phyloP scores from a whole-genome alignment of 1,140 invertebrate genomes.

The Eriocheir sinensis region DNA sequence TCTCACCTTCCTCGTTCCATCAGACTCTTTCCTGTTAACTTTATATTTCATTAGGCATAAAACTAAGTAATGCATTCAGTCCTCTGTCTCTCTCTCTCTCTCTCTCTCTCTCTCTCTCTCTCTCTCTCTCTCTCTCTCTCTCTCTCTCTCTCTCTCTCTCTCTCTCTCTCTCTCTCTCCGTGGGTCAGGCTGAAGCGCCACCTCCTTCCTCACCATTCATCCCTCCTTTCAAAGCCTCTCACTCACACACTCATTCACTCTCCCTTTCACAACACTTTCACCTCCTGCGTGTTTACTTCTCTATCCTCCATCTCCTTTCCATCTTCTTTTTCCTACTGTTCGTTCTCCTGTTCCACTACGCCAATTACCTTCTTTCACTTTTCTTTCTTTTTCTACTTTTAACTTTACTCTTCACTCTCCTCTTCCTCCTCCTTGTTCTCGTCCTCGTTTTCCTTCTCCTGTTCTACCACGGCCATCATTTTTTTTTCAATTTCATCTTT shows the following conservation, averaged over 20 bases:
- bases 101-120: constrained; percentile 22
- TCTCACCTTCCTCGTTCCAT: too few relatives aligned
- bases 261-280: constrained; percentile 4
- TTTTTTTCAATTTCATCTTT: background rate
- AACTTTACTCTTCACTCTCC: background rate
- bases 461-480: too few relatives aligned
- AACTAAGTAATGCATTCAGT: too few relatives aligned
- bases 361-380: too few relatives aligned
- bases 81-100: constrained; percentile 3
- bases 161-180: background rate
- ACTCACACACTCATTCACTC: too few relatives aligned
- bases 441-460: background rate
- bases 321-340: background rate
- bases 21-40: too few relatives aligned
- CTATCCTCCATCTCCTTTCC: background rate
- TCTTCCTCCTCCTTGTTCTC: background rate
- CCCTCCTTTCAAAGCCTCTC: background rate
- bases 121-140: constrained; percentile 19
- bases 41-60: too few relatives aligned
- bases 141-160: constrained; percentile 4
- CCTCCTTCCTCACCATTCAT: background rate
- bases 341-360: background rate
- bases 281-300: background rate
- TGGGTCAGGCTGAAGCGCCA: background rate
- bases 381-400: background rate